Base-by-base conservation (phyloP, 2,888 invertebrate species). In the Tenthredo notha region DNA sequence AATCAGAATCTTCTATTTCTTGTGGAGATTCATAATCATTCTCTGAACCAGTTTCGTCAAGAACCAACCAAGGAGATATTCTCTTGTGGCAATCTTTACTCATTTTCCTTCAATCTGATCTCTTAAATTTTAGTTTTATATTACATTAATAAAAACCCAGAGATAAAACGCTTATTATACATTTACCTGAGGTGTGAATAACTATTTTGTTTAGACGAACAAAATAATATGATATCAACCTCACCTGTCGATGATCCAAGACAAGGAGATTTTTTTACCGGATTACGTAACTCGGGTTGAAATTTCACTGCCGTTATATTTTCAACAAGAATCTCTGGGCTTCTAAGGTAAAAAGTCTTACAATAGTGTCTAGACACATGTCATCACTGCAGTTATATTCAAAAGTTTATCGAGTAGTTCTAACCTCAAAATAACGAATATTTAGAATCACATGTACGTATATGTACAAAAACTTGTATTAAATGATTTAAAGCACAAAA, bases 31-130 rank as follows among this genome's bases (percentile, higher is more conserved):
- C n/a, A 43, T 61, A n/a, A 25, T 85, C 85, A n/a, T 61, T 47
- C 4, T 85, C 85, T 15, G 85, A 85, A 72, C 65, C 83, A 25
- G 83, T 18, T 33, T 75, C 47, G 10, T 83, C 85, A 25, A 85
- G 58, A 15, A 83, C n/a, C 10, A 83, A 15, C 25, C 21, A n/a
- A 9, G 21, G 15, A 25, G 50, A 15, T 58, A 3, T 40, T 83
- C 15, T 37, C 15, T 29, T 37, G 7, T 72, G 33, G 15, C 29
- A 12, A 43, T 58, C 43, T 83, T 74, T 70, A 18, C 50, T 58
- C 85, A 85, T 85, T 29, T 61, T 58, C 10, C 33, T 67, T 74
- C 4, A 4, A 43, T 43, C n/a, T 25, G 74, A 29, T 43, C n/a
- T 74, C 18, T 43, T 6, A 10, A 0, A 74, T 74, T n/a, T 7